Evolutionary conservation across 1,140 invertebrate genomes (phyloP).

Genomic region (Drosophila lowei): DNA sequence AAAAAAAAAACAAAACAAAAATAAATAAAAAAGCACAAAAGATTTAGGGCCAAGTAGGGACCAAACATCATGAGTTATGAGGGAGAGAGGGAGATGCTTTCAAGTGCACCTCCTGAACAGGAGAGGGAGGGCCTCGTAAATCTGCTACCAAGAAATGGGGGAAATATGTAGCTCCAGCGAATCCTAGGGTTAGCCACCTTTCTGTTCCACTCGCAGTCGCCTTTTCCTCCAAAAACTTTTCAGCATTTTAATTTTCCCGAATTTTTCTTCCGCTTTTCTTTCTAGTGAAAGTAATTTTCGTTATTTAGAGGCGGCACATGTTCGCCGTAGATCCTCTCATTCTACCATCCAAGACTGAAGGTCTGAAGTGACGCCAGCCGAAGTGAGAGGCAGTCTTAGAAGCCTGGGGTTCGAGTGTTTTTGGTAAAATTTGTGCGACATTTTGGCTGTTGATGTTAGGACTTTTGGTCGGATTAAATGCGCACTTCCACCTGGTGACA

Average conservation of each 20-base stretch:
- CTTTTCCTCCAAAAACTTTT: constrained; percentile 25
- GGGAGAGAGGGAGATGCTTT: constrained; percentile 17
- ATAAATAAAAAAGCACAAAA: constrained; percentile 9
- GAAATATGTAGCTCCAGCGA: neutral
- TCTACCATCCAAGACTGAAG: constrained; percentile 10
- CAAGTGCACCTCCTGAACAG: constrained; percentile 3
- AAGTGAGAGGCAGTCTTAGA: too few species aligned
- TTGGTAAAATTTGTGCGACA: constrained; percentile 28
- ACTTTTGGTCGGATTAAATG: constrained; percentile 80
- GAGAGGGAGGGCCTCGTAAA: constrained; percentile 7
- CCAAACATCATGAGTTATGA: constrained; percentile 46
- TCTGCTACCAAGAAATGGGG: constrained; percentile 13
- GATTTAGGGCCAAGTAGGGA: constrained; percentile 20
- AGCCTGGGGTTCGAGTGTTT: neutral
- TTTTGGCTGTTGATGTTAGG: constrained; percentile 72
- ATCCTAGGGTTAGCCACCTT: too few species aligned
- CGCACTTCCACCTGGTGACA: constrained; percentile 76
- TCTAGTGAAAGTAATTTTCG: constrained; percentile 64
- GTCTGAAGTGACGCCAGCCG: too few species aligned
- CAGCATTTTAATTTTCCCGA: constrained; percentile 41
- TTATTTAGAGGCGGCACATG: constrained; percentile 67
- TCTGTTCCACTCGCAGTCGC: neutral
- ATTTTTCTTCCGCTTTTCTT: constrained; percentile 4
- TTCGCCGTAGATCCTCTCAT: constrained; percentile 34
- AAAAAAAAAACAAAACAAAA: constrained; percentile 19